Evolutionary conservation across 2,888 invertebrate genomes (phyloP).

Genomic region (Volucella zonaria): DNA sequence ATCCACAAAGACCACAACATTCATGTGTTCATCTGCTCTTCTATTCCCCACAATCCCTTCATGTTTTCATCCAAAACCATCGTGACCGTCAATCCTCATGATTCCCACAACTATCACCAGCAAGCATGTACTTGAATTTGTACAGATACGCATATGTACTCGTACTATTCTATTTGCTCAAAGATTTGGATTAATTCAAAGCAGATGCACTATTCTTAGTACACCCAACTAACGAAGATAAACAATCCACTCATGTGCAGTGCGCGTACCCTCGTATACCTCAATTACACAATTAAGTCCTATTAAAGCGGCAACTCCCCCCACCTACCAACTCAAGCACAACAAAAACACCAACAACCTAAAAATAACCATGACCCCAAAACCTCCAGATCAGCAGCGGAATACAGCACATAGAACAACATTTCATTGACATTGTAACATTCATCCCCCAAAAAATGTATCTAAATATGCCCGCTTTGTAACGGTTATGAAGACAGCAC

Average conservation of each 20-base stretch:
- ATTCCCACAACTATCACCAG: too few relatives aligned
- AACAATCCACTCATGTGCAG: slow-evolving; percentile 44
- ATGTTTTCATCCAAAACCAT: too few relatives aligned
- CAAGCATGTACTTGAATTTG: too few relatives aligned
- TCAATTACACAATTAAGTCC: slow-evolving; percentile 57
- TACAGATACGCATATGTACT: too few relatives aligned
- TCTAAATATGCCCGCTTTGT: slow-evolving; percentile 23
- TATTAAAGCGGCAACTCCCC: slow-evolving; percentile 25
- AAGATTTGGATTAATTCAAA: slow-evolving; percentile 27
- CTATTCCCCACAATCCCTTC: too few relatives aligned
- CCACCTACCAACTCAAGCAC: background rate
- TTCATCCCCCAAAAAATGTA: slow-evolving; percentile 34
- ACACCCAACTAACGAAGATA: slow-evolving; percentile 43
- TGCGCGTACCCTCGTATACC: background rate
- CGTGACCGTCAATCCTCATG: too few relatives aligned
- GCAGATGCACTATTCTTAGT: slow-evolving; percentile 57
- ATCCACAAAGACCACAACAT: too few relatives aligned
- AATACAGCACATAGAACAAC: background rate
- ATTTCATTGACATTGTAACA: too few relatives aligned
- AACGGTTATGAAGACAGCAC: slow-evolving; percentile 40
- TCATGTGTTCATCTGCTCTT: too few relatives aligned
- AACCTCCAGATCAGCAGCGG: slow-evolving; percentile 27
- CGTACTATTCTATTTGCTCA: background rate
- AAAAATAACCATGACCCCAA: slow-evolving; percentile 68
- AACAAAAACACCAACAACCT: slow-evolving; percentile 23